Evolutionary conservation across 92 coral and sea anemone species (phyloP).

Genomic region (Heteractis magnifica): DNA sequence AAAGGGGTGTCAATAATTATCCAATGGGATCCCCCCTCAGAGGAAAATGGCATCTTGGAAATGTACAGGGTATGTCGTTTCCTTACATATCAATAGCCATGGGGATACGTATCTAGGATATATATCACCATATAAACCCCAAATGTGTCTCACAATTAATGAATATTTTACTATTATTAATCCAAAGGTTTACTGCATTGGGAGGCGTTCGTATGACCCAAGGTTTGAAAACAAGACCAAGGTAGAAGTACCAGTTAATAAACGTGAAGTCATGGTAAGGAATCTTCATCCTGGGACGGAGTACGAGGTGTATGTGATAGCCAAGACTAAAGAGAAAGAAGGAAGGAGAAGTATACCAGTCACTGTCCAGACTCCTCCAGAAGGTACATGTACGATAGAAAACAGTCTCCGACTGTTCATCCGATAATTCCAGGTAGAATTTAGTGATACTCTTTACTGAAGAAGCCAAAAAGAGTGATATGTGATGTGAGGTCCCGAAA

Average conservation of each 20-base stretch:
- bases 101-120: not conserved
- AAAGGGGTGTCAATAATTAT: conserved; percentile 24
- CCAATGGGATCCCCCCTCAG: conserved; percentile 62
- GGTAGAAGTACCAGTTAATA: not conserved
- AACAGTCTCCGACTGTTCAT: too few species aligned
- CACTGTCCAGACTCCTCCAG: conserved; percentile 39
- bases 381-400: conserved; percentile 31
- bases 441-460: not conserved
- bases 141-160: not conserved
- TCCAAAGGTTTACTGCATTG: conserved; percentile 48
- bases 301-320: conserved; percentile 60
- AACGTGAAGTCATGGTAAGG: not conserved
- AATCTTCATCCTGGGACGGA: conserved; percentile 66
- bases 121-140: not conserved
- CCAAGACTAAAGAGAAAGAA: conserved; percentile 46
- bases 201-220: conserved; percentile 48
- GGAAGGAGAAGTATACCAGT: conserved; percentile 37
- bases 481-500: too few species aligned
- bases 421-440: too few species aligned
- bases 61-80: conserved; percentile 42
- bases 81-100: not conserved
- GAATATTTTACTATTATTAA: not conserved
- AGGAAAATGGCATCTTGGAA: conserved; percentile 54
- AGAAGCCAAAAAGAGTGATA: not conserved
- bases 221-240: conserved; percentile 22